Conservation (phyloP, 2,113 vertebrate genomes). For the Engraulis encrasicolus region DNA sequence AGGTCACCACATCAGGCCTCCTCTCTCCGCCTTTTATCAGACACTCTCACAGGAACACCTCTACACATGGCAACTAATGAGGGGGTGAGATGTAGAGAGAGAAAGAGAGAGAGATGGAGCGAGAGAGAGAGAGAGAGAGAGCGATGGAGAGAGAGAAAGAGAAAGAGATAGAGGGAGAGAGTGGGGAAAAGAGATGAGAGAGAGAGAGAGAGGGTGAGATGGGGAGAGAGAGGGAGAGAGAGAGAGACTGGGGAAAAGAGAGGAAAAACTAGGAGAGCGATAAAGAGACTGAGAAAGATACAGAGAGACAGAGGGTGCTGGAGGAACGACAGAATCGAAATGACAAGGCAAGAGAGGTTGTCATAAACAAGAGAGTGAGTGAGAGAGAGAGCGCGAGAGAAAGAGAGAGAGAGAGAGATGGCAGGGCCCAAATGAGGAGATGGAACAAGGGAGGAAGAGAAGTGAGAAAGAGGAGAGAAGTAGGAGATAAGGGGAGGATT, state of each 20-base stretch:
- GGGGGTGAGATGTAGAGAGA: slow-evolving; percentile 32
- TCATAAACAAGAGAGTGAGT: neutral
- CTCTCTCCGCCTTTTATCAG: slow-evolving; percentile 65
- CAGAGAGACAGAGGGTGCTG: neutral
- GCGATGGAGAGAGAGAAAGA: slow-evolving; percentile 21
- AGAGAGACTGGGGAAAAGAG: neutral
- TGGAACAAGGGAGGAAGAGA: slow-evolving; percentile 24
- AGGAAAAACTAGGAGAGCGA: too few relatives aligned
- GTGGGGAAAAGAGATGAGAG: too few relatives aligned
- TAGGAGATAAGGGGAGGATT: neutral
- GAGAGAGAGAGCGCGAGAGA: slow-evolving; percentile 30
- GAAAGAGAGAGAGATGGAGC: neutral
- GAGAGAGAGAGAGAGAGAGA: slow-evolving; percentile 46
- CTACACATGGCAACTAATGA: slow-evolving; percentile 71
- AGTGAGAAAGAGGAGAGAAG: slow-evolving; percentile 1
- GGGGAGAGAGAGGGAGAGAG: neutral
- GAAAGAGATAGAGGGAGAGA: neutral
- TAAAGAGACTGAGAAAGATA: neutral
- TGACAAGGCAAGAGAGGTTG: neutral
- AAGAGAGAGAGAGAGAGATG: neutral
- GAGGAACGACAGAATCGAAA: too few relatives aligned
- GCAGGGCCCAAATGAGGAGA: neutral
- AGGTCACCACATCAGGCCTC: slow-evolving; percentile 62
- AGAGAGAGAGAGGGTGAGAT: too few relatives aligned
- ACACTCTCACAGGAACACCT: slow-evolving; percentile 62